phyloP scores from a whole-genome alignment of 2,888 invertebrate species.

The Drosophila pullipes region DNA sequence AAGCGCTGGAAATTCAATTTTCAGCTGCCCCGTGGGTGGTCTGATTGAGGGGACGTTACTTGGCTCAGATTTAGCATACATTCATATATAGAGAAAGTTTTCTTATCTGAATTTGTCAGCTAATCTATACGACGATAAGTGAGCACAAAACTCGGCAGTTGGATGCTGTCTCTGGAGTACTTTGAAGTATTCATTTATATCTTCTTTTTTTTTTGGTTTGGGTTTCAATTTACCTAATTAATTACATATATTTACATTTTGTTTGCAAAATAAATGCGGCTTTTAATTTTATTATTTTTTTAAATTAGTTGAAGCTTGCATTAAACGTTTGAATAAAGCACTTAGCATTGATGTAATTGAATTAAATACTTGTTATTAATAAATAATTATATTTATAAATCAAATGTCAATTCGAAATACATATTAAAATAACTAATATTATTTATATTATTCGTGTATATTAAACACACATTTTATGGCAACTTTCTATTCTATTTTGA shows the following conservation, averaged over 20 bases:
- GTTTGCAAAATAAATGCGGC: background rate
- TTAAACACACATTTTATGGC: background rate
- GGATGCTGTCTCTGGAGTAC: conserved; percentile 9
- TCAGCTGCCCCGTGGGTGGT: conserved; percentile 53
- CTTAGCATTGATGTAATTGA: background rate
- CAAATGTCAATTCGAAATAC: background rate
- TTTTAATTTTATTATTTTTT: background rate
- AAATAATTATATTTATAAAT: background rate
- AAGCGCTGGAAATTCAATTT: conserved; percentile 65
- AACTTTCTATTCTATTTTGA: background rate
- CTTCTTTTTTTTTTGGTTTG: background rate
- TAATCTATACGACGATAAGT: conserved; percentile 41
- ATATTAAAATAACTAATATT: background rate
- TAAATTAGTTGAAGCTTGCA: background rate
- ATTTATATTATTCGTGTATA: background rate
- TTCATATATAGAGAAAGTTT: conserved; percentile 25
- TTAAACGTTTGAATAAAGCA: background rate
- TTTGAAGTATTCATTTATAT: background rate
- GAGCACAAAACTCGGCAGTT: conserved; percentile 12
- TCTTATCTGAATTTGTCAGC: conserved; percentile 50
- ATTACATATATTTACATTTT: background rate
- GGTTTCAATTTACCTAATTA: background rate
- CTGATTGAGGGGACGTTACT: conserved; percentile 55
- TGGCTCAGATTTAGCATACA: conserved; percentile 11
- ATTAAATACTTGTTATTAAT: background rate